phyloP scores from a whole-genome alignment of 2,113 vertebrate species.

The Ictidomys tridecemlineatus region DNA sequence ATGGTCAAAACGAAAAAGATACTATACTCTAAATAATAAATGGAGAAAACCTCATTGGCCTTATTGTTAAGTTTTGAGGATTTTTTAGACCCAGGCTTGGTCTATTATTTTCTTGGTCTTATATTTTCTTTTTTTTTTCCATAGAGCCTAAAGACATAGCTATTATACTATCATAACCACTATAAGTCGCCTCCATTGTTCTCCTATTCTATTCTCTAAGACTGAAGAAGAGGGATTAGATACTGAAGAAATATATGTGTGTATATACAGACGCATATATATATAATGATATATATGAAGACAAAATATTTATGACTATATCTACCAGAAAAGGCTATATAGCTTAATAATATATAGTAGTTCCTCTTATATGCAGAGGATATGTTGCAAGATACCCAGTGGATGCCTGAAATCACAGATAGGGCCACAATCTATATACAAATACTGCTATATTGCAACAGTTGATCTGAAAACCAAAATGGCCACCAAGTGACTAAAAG shows the following conservation, averaged over 20 bases:
- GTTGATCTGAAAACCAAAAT: no score
- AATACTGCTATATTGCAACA: not conserved
- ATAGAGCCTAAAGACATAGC: not conserved
- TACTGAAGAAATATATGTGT: no score
- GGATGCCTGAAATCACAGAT: not conserved
- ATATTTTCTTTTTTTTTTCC: not conserved
- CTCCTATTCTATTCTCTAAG: not conserved
- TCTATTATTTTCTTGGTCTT: not conserved
- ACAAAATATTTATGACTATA: not conserved
- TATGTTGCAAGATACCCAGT: not conserved
- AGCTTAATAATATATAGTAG: not conserved
- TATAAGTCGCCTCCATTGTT: not conserved
- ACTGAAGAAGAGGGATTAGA: not conserved
- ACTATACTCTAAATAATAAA: not conserved
- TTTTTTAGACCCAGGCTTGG: not conserved
- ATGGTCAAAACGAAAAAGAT: not conserved
- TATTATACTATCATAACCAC: not conserved
- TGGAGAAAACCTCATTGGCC: not conserved
- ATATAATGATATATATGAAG: not conserved
- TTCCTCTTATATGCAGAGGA: not conserved
- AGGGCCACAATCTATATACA: not conserved
- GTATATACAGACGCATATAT: no score
- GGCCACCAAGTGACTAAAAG: not conserved
- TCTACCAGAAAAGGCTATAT: not conserved
- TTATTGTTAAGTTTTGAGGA: constrained; percentile 30